Conservation (phyloP, 2,797 vertebrate species). For the Schizopygopsis pylzovi region DNA sequence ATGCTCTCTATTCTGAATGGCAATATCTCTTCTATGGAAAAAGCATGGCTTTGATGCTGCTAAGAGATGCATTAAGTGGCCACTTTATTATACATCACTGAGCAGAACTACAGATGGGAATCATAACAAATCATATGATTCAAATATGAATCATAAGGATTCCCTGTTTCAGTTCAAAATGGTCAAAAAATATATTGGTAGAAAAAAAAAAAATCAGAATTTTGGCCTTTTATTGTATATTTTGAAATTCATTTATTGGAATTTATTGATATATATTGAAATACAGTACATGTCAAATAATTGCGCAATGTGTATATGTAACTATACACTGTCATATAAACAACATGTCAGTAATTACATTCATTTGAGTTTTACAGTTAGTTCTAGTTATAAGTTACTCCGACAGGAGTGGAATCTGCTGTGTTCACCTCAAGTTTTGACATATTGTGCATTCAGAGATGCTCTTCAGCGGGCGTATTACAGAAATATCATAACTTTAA, state of each 20-base stretch:
- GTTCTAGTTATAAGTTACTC: no score
- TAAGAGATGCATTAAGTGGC: background rate
- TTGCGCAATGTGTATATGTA: background rate
- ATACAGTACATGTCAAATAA: no score
- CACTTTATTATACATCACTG: background rate
- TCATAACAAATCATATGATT: background rate
- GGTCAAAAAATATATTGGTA: no score
- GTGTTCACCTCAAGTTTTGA: slow-evolving; percentile 7
- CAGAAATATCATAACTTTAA: no score
- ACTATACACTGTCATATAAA: background rate
- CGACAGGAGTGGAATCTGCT: background rate
- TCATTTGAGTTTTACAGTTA: background rate
- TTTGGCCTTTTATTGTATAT: no score
- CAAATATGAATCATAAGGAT: background rate
- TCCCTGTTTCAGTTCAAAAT: background rate
- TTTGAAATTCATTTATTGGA: no score
- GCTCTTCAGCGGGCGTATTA: background rate
- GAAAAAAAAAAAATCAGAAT: no score
- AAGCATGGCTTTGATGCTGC: background rate
- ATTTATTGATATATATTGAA: no score
- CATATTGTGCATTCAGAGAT: background rate
- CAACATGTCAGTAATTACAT: background rate
- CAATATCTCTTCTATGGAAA: background rate
- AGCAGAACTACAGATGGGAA: background rate
- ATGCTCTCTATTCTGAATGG: background rate